Evolutionary conservation across 2,113 vertebrate species (phyloP).

Genomic region (Calyptomena viridis): DNA sequence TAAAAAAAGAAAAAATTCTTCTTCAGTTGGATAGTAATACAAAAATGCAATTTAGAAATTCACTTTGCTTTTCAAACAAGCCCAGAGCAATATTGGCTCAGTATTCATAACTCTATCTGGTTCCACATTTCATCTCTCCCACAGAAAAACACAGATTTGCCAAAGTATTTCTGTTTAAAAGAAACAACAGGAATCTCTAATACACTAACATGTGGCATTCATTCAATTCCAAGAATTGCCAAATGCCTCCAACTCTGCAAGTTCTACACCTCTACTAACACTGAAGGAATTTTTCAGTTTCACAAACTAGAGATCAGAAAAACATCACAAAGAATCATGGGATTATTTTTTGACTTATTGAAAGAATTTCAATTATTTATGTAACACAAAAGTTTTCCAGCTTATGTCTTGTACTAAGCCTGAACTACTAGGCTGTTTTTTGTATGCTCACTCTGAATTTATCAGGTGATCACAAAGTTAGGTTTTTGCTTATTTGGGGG

Average conservation of each 20-base stretch:
- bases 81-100: neutral
- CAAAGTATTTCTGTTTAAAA: neutral
- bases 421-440: rapidly evolving
- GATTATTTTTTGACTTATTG: neutral
- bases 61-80: neutral
- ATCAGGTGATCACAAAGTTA: neutral
- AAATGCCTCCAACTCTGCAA: neutral
- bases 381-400: neutral
- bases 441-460: neutral
- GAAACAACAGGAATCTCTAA: neutral
- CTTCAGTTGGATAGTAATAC: neutral
- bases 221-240: neutral
- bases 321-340: neutral
- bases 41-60: neutral
- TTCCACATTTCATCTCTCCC: neutral
- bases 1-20: neutral
- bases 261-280: neutral
- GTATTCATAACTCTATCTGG: neutral
- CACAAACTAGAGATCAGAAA: neutral
- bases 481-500: neutral
- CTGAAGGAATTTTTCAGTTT: neutral
- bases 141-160: neutral
- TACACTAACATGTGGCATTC: neutral
- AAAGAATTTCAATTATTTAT: neutral
- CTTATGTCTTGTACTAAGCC: neutral